Percentiles rank a stretch among this genome's conserved stretches.
Evolutionary conservation across 2,888 invertebrate genomes (phyloP).

Genomic region (Caenorhabditis becei): DNA sequence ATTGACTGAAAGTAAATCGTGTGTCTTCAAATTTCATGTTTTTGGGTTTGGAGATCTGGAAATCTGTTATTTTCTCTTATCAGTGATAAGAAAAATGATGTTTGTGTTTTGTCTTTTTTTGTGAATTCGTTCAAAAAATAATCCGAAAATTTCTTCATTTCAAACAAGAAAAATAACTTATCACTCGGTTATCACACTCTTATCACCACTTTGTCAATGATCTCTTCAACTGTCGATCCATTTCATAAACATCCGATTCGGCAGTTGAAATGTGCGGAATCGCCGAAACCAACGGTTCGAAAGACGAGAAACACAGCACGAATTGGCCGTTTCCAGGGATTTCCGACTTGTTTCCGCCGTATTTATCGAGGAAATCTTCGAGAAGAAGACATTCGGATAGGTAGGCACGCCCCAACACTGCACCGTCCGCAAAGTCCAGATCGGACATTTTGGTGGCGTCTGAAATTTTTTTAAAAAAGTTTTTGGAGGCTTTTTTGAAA

Average conservation of each 20-base stretch:
- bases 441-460: slow-evolving; percentile 33
- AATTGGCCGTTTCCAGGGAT: slow-evolving; percentile 64
- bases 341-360: slow-evolving; percentile 34
- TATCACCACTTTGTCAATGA: slow-evolving; percentile 56
- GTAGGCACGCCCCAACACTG: slow-evolving; percentile 70
- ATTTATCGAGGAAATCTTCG: slow-evolving; percentile 68
- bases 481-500: neutral
- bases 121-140: too few relatives aligned
- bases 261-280: slow-evolving; percentile 71
- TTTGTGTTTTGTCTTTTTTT: too few relatives aligned
- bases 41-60: too few relatives aligned
- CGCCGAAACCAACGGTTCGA: slow-evolving; percentile 67
- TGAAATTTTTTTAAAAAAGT: slow-evolving; percentile 11
- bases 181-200: neutral
- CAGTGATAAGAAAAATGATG: too few relatives aligned
- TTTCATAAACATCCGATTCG: slow-evolving; percentile 64
- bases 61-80: too few relatives aligned
- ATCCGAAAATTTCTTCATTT: too few relatives aligned
- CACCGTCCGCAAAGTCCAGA: slow-evolving; percentile 69
- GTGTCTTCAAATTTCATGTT: too few relatives aligned
- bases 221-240: slow-evolving; percentile 68
- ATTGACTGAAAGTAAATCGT: too few relatives aligned
- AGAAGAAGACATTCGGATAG: slow-evolving; percentile 66
- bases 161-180: too few relatives aligned
- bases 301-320: slow-evolving; percentile 67